A percentile compares a stretch with the other conserved stretches of the same genome.
These are phyloP conservation scores for Geotrypetes seraphini DNA, from an alignment of 2,797 vertebrate species.

Conservation along the genomic window DNA sequence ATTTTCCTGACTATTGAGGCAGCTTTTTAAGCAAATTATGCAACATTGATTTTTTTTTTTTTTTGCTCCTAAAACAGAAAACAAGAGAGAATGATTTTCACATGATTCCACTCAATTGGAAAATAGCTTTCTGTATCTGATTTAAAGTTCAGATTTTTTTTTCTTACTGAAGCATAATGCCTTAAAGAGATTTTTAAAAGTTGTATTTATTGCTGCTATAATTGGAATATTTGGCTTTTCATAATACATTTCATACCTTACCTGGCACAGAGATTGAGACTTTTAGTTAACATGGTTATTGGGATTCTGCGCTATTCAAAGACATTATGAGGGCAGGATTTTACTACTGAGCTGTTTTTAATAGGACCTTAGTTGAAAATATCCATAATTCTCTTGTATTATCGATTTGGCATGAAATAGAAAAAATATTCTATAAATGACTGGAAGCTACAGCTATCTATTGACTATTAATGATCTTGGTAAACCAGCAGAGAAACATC, in stretches of 20 bases:
- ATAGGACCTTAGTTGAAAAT: too few relatives aligned
- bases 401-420: too few relatives aligned
- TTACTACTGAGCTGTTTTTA: too few relatives aligned
- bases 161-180: slow-evolving; percentile 33
- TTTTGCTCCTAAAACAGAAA: slow-evolving; percentile 10
- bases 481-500: too few relatives aligned
- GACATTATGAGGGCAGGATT: too few relatives aligned
- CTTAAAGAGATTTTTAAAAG: slow-evolving; percentile 31
- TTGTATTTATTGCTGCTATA: slow-evolving; percentile 25
- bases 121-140: slow-evolving; percentile 39
- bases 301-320: too few relatives aligned
- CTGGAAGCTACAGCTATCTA: too few relatives aligned
- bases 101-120: slow-evolving; percentile 16
- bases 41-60: not conserved
- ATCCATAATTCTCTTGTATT: too few relatives aligned
- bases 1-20: slow-evolving; percentile 3
- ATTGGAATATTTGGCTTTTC: slow-evolving; percentile 31
- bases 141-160: slow-evolving; percentile 39
- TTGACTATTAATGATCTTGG: too few relatives aligned
- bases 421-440: too few relatives aligned
- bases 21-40: slow-evolving; percentile 15
- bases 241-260: slow-evolving; percentile 19
- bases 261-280: slow-evolving; percentile 2
- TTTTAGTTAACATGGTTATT: too few relatives aligned
- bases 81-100: slow-evolving; percentile 5